Conservation (phyloP, 2,797 vertebrate genomes). For the Pseudopleuronectes americanus region DNA sequence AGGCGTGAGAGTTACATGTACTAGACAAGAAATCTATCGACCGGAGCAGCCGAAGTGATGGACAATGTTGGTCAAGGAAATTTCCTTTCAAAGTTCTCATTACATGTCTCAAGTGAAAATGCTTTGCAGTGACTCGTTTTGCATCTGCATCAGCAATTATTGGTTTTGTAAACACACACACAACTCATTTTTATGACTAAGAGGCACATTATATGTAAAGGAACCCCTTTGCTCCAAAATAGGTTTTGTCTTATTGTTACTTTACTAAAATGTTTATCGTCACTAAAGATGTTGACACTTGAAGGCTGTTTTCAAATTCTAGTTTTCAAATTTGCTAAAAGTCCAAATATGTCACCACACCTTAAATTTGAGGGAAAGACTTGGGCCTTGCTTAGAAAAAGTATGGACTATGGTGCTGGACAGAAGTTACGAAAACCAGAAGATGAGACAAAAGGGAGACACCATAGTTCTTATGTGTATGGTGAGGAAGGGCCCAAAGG, state of each 20-base stretch:
- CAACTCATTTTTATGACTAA: no score
- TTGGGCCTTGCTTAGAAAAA: background rate
- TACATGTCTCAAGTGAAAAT: background rate
- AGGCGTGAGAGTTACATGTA: conserved; percentile 55
- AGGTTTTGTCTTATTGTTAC: no score
- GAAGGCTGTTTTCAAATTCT: background rate
- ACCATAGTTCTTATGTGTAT: no score
- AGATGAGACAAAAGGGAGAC: no score
- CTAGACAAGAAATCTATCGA: conserved; percentile 39
- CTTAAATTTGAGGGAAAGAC: background rate
- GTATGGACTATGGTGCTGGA: no score
- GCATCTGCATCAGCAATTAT: background rate
- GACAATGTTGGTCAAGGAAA: conserved; percentile 16
- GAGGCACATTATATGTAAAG: no score
- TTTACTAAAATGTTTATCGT: no score
- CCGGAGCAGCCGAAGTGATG: conserved; percentile 37
- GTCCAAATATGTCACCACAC: background rate
- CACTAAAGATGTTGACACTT: background rate
- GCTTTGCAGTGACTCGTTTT: background rate
- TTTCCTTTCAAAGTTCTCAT: background rate
- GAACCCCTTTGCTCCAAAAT: no score
- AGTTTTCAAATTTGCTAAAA: background rate
- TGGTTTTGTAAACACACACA: conserved; percentile 15
- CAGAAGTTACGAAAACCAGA: no score
- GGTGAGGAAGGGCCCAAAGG: no score